These are phyloP conservation scores for Glyphotaelius pellucidus DNA, from an alignment of 2,888 invertebrate species.

Conservation along the genomic window DNA sequence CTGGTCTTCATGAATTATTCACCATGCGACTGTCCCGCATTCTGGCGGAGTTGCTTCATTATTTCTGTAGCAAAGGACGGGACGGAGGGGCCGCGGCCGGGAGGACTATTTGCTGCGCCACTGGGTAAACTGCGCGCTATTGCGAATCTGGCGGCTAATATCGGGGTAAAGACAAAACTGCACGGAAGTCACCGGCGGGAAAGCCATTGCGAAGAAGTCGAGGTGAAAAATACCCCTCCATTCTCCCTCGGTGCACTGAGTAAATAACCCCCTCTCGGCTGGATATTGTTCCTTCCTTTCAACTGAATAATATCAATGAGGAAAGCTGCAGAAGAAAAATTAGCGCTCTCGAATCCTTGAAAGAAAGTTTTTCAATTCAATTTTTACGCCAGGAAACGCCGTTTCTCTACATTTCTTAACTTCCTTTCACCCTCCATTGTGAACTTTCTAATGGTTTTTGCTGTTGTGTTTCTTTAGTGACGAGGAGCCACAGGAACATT, in stretches of 20 bases:
- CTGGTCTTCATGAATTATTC: slow-evolving; percentile 47
- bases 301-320: neutral
- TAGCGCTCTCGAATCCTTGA: neutral
- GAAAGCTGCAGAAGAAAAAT: neutral
- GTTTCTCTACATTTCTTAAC: neutral
- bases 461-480: neutral
- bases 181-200: slow-evolving; percentile 16
- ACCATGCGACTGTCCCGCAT: slow-evolving; percentile 29
- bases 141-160: slow-evolving; percentile 34
- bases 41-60: slow-evolving; percentile 42
- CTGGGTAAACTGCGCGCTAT: slow-evolving; percentile 40
- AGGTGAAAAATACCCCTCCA: neutral
- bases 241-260: neutral
- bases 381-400: neutral
- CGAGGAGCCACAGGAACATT: neutral
- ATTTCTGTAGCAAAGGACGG: slow-evolving; percentile 40
- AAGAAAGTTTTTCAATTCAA: slow-evolving; percentile 2
- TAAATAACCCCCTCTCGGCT: neutral
- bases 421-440: neutral
- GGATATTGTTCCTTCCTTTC: neutral
- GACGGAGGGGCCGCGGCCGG: neutral
- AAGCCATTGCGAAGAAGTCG: slow-evolving; percentile 3
- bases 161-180: slow-evolving; percentile 23
- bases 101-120: slow-evolving; percentile 47
- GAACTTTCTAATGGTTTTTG: neutral